phyloP scores from a whole-genome alignment of 2,797 vertebrate species.

The Pipistrellus nathusii region DNA sequence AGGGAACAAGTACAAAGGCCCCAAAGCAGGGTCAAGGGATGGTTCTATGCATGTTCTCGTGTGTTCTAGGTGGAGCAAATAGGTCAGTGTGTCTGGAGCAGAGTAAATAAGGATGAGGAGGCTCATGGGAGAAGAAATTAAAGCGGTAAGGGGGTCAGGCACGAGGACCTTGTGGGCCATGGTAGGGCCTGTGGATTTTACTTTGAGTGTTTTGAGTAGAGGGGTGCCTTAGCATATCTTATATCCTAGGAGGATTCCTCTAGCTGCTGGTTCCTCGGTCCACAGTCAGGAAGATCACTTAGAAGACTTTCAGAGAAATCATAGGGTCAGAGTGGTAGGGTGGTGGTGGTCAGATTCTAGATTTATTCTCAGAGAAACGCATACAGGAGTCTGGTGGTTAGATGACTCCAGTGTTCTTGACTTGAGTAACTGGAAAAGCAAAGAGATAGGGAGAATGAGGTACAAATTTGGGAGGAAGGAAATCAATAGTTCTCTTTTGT shows the following conservation, averaged over 20 bases:
- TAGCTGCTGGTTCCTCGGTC: background rate
- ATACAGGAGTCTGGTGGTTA: background rate
- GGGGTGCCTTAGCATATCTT: background rate
- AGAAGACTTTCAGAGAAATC: background rate
- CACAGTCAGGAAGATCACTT: background rate
- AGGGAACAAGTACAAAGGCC: background rate
- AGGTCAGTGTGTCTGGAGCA: background rate
- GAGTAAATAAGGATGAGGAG: background rate
- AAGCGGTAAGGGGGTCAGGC: background rate
- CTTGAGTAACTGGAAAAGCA: background rate
- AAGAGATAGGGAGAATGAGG: background rate
- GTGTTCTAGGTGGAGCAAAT: background rate
- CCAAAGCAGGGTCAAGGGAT: background rate
- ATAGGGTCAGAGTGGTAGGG: background rate
- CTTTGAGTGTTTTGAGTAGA: background rate
- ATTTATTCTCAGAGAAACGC: constrained; percentile 7
- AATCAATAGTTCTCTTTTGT: background rate
- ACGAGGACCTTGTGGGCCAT: background rate
- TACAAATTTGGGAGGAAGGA: background rate
- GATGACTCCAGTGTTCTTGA: background rate
- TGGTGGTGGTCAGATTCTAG: background rate
- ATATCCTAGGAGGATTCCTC: background rate
- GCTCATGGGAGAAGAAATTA: background rate
- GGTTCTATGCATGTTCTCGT: background rate
- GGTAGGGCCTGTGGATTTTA: background rate